phyloP scores from a whole-genome alignment of 1,140 invertebrate genomes.

The Drosophila oshimai region DNA sequence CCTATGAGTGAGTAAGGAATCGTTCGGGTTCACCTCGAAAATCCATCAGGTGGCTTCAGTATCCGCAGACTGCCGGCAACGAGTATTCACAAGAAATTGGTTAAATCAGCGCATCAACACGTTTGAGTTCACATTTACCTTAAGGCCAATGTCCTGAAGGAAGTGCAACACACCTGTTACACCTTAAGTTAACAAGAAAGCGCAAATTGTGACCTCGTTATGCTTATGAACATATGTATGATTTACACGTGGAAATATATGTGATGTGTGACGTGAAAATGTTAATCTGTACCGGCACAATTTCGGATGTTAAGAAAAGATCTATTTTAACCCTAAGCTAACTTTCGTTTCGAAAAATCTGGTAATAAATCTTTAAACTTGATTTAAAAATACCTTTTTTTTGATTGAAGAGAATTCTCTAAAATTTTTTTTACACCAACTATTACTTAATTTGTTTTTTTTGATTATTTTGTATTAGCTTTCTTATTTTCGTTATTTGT shows the following conservation, averaged over 20 bases:
- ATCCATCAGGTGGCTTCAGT: constrained; percentile 23
- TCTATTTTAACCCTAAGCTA: no score
- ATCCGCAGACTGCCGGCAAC: neutral
- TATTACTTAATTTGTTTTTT: no score
- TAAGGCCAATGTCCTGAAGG: constrained; percentile 18
- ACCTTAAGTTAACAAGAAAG: neutral
- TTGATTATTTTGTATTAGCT: no score
- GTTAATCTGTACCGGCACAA: neutral
- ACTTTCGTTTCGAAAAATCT: no score
- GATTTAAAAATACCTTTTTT: no score
- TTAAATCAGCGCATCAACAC: constrained; percentile 32
- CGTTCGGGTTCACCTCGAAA: neutral
- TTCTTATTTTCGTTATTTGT: no score
- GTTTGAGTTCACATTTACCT: neutral
- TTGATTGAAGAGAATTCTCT: no score
- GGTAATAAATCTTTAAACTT: no score
- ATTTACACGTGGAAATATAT: neutral
- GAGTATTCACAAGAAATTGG: constrained; percentile 16
- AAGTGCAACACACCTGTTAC: constrained; percentile 36
- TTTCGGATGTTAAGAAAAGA: neutral
- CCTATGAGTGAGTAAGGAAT: constrained; percentile 5
- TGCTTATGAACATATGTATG: neutral
- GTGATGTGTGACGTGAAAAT: neutral
- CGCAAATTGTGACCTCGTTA: constrained; percentile 34
- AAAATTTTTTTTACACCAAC: no score